Evolutionary conservation across 2,113 vertebrate species (phyloP), one percentile per base, ranked within the genome.

Genomic region (Penelope pileata): DNA sequence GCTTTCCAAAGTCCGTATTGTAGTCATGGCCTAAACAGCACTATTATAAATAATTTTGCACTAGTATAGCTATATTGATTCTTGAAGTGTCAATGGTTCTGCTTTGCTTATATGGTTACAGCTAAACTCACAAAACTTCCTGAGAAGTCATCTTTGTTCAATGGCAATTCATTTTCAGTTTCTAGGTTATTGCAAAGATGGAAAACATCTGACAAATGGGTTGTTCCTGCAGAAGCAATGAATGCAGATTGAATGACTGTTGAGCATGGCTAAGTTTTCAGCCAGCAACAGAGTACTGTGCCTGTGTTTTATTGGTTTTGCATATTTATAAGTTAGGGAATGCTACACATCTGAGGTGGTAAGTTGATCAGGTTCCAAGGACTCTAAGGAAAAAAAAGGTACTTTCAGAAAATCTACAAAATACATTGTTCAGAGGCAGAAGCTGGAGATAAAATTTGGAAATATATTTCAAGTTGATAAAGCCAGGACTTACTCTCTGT

Each of bases 111-210:
- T 43, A 62, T 73, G 67, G 87, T 87, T 80, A 75, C 27, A 84
- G 43, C 32, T 91, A 81, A 91, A 82, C 51, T 47, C 69, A 38
- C 34, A 78, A 68, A 75, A 26, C 53, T 86, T 59, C 68, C 69
- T 40, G 63, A 75, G 64, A 78, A 87, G 77, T 68, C 91, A 51
- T 75, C 64, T 75, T 69, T 0, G 0, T 56, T 94, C 1, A 0
- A 89, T 85, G 58, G 51, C 69, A 91, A 92, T 87, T 96, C 34
- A 47, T 91, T 93, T 84, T 78, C 81, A 64, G 84, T 85, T 89
- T 82, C 81, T 72, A 70, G 60, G 60, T 89, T 87, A 68, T 38
- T 0, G 1, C 29, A 60, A 86, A 22, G 81, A 50, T 42, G 34
- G 83, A 63, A 92, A 91, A 82, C 64, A 78, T 86, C 77, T 0